Base-by-base conservation (phyloP, 2,888 invertebrate genomes). In the Microdon myrmicae region DNA sequence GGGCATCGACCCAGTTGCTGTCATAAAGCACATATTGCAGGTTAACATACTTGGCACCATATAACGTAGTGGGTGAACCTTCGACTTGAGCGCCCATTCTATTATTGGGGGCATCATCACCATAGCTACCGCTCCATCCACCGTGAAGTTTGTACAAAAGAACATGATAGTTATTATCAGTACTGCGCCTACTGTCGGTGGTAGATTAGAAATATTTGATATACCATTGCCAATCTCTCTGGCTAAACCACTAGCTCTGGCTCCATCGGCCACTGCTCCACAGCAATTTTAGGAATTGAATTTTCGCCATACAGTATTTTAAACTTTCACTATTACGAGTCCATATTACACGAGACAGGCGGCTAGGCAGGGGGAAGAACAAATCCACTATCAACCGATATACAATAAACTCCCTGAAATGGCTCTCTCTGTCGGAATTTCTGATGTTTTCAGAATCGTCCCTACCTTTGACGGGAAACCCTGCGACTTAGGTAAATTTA, bases 1-100 rank as follows among this genome's bases (percentile, higher is more conserved):
- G 20, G 53, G 25, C 1, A 25, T 20, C n/a, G 53, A 35, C n/a
- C 53, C 38, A 23, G 38, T 1, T 17, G 59, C 53, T 39, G 47
- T 22, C 3, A 59, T n/a, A 35, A 53, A 45, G 6, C 39, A 22
- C 23, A 45, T 39, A 25, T 29, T 47, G 3, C 19, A 26, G 7
- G 26, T 29, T 6, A 53, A 5, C 2, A 34, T 29, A 8, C 23
- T 7, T 0, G 53, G 39, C 22, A 45, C 1, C 10, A 39, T 5
- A n/a, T 35, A 45, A 12, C 29, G 53, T 9, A 59, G 12, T 2
- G 59, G 59, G 41, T 59, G 59, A 0, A 1, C 6, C 13, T 47
- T 25, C 1, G 45, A 53, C 20, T 34, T 12, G 6, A 53, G 16
- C 2, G 39, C 53, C n/a, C n/a, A n/a, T n/a, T n/a, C n/a, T n/a